Evolutionary conservation across 1,140 invertebrate species (phyloP).

Genomic region (Solenopsis invicta): DNA sequence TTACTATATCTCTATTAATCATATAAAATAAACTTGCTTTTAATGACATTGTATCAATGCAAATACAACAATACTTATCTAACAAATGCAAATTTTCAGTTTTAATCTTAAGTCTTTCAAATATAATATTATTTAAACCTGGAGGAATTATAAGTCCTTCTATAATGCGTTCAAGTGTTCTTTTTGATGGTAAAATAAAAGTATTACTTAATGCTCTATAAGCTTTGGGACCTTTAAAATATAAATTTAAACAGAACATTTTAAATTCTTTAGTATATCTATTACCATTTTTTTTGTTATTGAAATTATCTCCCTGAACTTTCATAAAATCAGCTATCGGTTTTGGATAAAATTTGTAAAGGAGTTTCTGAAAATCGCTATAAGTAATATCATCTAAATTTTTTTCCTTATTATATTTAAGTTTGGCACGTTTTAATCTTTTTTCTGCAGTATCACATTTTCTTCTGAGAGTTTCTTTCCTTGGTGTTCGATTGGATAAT

Average conservation of each 20-base stretch:
- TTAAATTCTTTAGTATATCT: no score
- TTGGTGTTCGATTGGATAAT: no score
- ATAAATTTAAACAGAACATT: slow-evolving; percentile 38
- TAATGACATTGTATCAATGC: slow-evolving; percentile 43
- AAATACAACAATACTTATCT: slow-evolving; percentile 36
- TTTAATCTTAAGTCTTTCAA: slow-evolving; percentile 9
- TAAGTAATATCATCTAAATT: no score
- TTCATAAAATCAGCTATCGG: no score
- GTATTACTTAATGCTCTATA: slow-evolving; percentile 35
- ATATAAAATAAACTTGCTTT: slow-evolving; percentile 45
- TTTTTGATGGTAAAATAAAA: slow-evolving; percentile 36
- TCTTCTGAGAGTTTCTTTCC: no score
- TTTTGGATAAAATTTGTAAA: no score
- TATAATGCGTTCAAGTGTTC: slow-evolving; percentile 15
- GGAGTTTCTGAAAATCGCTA: no score
- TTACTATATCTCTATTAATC: slow-evolving; percentile 6
- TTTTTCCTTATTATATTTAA: no score
- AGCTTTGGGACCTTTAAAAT: slow-evolving; percentile 28
- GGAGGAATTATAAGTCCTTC: slow-evolving; percentile 13
- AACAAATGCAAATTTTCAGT: slow-evolving; percentile 14
- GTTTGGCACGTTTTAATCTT: no score
- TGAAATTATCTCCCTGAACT: no score
- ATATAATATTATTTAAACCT: slow-evolving; percentile 17
- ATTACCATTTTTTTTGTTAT: no score
- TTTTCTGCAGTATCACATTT: no score